phyloP scores from a whole-genome alignment of 2,797 vertebrate genomes.

The Lutjanus argentimaculatus region DNA sequence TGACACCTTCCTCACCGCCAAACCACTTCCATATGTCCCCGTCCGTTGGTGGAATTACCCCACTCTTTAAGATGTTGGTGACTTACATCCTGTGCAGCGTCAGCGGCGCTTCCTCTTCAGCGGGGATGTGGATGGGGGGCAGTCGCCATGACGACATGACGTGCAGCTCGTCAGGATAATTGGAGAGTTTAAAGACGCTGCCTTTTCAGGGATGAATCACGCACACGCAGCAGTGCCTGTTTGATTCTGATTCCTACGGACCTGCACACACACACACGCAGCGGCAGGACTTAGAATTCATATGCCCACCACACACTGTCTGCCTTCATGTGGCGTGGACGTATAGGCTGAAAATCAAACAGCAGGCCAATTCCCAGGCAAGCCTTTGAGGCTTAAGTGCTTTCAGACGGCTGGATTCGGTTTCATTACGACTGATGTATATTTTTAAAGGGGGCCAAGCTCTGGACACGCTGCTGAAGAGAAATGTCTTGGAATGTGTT shows the following conservation, averaged over 20 bases:
- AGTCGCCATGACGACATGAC: slow-evolving; percentile 37
- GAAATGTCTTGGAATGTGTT: slow-evolving; percentile 60
- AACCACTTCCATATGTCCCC: slow-evolving; percentile 72
- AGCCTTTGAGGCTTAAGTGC: slow-evolving; percentile 78
- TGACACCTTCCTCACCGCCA: slow-evolving; percentile 59
- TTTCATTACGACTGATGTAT: slow-evolving; percentile 79
- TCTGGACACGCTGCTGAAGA: slow-evolving; percentile 48
- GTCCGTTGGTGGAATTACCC: slow-evolving; percentile 28
- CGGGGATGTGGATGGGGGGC: neutral
- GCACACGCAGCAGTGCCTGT: slow-evolving; percentile 24
- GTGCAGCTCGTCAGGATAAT: slow-evolving; percentile 57
- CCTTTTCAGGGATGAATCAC: slow-evolving; percentile 58
- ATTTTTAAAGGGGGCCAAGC: slow-evolving; percentile 74
- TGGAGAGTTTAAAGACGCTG: slow-evolving; percentile 49
- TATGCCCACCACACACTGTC: slow-evolving; percentile 40
- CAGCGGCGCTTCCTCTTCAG: slow-evolving; percentile 39
- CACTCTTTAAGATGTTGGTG: slow-evolving; percentile 20
- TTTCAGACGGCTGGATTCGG: slow-evolving; percentile 76
- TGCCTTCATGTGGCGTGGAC: slow-evolving; percentile 55
- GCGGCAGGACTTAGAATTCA: slow-evolving; percentile 9
- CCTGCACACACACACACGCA: slow-evolving; percentile 7
- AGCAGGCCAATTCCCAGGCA: slow-evolving; percentile 60
- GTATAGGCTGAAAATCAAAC: slow-evolving; percentile 63
- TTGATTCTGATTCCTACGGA: slow-evolving; percentile 50
- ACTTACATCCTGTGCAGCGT: slow-evolving; percentile 56